Evolutionary conservation across 1,140 invertebrate genomes (phyloP), one percentile per base, ranked within the genome.

Genomic region (Philotrypesis tridentata): DNA sequence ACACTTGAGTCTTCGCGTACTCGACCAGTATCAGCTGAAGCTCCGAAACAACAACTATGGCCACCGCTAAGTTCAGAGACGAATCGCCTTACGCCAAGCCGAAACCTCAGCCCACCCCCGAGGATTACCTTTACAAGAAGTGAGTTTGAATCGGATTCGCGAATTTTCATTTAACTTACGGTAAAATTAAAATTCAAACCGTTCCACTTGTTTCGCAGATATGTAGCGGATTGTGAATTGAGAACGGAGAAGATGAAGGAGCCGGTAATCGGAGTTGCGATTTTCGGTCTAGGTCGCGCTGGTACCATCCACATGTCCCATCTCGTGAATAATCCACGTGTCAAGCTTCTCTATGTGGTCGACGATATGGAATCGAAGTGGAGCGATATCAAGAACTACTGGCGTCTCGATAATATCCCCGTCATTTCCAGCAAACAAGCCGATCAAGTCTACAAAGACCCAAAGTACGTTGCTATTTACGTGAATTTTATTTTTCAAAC

Each of bases 251-350:
- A 55, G 3, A 21, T 5, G 65, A 63, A 71, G 0, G 85, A 86
- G 12, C 73, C 80, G 12, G 40, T 82, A 27, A 4, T 88, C 0
- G 87, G 83, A 65, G 82, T 93, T 0, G 94, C 94, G 0, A 85
- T 95, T 2, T 94, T 95, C 86, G 94, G 94, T 8, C 85, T 93
- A 0, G 94, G 94, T 0, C 92, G 94, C 14, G 93, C 93, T 37
- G 92, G 92, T 0, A 90, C 93, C n/a, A 94, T 95, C 80, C 95
- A 96, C 86, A 87, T 95, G 55, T 86, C 89, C 25, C 94, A 93
- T 70, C 88, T 95, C 25, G 82, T 93, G 11, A 84, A 84, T 6
- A 95, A 93, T 85, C 90, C 91, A 8, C 91, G 94, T n/a, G 88
- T 93, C 0, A 90, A 92, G 31, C 84, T 95, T 1, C 84, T 93